Evolutionary conservation across 2,113 vertebrate species (phyloP).

Genomic region (Coturnix japonica): DNA sequence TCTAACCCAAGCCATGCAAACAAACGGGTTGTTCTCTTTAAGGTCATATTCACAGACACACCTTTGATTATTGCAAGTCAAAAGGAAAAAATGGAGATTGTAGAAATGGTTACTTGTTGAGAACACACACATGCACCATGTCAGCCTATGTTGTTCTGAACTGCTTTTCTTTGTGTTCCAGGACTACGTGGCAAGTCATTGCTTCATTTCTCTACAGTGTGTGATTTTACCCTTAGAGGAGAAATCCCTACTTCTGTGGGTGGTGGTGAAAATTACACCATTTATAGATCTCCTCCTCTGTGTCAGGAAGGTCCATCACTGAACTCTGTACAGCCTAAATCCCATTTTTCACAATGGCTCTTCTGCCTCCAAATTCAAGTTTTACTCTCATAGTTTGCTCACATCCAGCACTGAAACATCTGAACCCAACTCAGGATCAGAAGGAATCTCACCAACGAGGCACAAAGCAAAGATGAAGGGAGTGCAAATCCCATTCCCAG

Average conservation of each 20-base stretch:
- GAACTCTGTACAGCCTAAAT: neutral
- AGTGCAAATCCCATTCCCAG: neutral
- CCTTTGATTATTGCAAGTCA: neutral
- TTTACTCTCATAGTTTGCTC: neutral
- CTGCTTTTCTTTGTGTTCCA: neutral
- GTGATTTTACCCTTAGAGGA: neutral
- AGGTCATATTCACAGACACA: neutral
- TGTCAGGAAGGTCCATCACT: neutral
- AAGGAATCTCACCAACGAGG: neutral
- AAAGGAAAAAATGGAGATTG: neutral
- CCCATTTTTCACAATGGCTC: neutral
- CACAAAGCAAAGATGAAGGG: neutral
- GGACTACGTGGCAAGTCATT: neutral
- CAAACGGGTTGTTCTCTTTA: neutral
- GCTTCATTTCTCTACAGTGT: neutral
- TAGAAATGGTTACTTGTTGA: neutral
- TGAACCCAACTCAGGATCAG: neutral
- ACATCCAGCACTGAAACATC: neutral
- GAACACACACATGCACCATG: neutral
- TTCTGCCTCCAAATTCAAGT: neutral
- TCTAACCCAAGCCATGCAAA: neutral
- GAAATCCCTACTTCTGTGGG: too few relatives aligned
- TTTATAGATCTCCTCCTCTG: too few relatives aligned
- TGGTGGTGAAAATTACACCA: neutral
- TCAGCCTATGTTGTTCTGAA: fast-evolving